A percentile compares a stretch with the other conserved stretches of the same genome.
phyloP scores from a whole-genome alignment of 23 tunicate species.

The Styela plicata region DNA sequence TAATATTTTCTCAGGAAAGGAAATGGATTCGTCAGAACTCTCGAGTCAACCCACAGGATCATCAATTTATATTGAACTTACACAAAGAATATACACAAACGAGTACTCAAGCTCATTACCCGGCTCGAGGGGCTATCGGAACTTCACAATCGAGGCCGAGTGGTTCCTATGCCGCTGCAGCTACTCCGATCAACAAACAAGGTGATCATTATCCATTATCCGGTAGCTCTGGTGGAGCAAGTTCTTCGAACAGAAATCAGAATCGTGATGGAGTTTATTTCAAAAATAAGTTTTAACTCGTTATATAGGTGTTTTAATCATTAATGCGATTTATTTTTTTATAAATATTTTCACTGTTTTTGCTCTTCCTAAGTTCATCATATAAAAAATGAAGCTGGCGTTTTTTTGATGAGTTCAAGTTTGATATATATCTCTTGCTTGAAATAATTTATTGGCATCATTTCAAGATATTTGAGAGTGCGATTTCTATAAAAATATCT shows the following conservation, averaged over 20 bases:
- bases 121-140: neutral
- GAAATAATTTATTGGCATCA: too few relatives aligned
- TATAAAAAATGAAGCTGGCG: too few relatives aligned
- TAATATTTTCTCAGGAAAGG: slow-evolving; percentile 29
- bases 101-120: neutral
- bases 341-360: neutral
- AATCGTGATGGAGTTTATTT: neutral
- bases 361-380: too few relatives aligned
- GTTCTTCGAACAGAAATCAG: neutral
- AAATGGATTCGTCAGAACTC: slow-evolving; percentile 21
- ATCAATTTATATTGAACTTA: slow-evolving; percentile 14
- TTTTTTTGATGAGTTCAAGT: too few relatives aligned
- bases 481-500: too few relatives aligned
- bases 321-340: too few relatives aligned
- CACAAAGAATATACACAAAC: slow-evolving; percentile 15
- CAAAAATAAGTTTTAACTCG: neutral
- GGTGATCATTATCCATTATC: neutral
- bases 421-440: too few relatives aligned
- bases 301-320: too few relatives aligned
- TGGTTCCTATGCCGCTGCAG: slow-evolving; percentile 25
- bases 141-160: neutral
- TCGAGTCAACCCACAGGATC: slow-evolving; percentile 16
- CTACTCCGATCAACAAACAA: slow-evolving; percentile 21
- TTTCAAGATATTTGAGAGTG: too few relatives aligned
- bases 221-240: neutral